Base-by-base conservation (phyloP, 2,888 invertebrate genomes). In the Drosophila formosana region DNA sequence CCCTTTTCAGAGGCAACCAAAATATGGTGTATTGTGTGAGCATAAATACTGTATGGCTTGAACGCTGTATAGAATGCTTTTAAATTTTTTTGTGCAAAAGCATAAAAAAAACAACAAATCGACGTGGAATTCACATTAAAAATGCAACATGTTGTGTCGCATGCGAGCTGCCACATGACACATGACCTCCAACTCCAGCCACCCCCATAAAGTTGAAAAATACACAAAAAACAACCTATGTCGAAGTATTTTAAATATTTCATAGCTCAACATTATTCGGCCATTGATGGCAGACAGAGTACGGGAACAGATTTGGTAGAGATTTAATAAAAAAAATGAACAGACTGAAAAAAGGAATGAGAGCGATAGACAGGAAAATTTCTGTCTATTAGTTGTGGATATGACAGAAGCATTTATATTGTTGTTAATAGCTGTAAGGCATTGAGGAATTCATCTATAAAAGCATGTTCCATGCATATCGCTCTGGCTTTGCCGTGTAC, bases 131-230 rank as follows among this genome's bases (percentile, higher is more conserved):
- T 30, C 79, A 25, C 82, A 85, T 85, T 87, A 85, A 85, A 80
- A 66, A 89, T 85, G 90, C 73, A 85, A 72, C 82, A 89, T 87
- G 89, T 83, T 89, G 46, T 89, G 90, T 83, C 90, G 84, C 82
- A 82, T 80, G 68, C 78, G 66, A 70, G 47, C 32, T 4, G 23
- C 49, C 55, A 25, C 18, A 25, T 7, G 37, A 43, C 30, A 3
- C 34, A n/a, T 34, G 26, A 3, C 34, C 11, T 25, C 41, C 23
- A 8, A 6, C 23, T 32, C 4, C 53, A 9, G 18, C 5, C 0
- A 30, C n/a, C 9, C n/a, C 23, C 7, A 30, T 11, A 7, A 18
- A 23, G 9, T 47, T 45, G 64, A 56, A 64, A 69, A 52, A 60
- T 62, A 8, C 8, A 53, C 7, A 50, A 51, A 37, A 32, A 60